Percentiles rank a stretch among this genome's conserved stretches.
phyloP scores from a whole-genome alignment of 2,888 invertebrate species.

The Mimas tiliae region DNA sequence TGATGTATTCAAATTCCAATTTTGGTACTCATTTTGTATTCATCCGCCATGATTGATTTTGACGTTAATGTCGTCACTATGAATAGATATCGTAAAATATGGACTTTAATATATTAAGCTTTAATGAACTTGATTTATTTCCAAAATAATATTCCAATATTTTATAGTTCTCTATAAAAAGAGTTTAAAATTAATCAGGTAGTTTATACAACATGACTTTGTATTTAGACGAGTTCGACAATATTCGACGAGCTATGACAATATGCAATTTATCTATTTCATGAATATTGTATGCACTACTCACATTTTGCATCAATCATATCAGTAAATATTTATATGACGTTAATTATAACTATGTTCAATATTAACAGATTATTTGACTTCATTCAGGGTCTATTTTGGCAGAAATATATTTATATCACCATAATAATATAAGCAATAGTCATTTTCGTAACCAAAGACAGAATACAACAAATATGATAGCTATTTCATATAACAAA shows the following conservation, averaged over 20 bases:
- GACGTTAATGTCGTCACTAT: not conserved
- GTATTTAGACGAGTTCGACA: not conserved
- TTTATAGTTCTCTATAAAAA: not conserved
- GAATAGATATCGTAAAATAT: no score
- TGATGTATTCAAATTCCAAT: not conserved
- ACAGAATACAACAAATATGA: not conserved
- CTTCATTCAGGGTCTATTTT: no score
- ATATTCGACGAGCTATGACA: conserved; percentile 2
- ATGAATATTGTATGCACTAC: conserved; percentile 8
- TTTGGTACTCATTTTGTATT: not conserved
- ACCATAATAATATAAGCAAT: not conserved
- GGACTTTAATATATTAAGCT: no score
- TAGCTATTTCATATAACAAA: not conserved
- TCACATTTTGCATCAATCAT: not conserved
- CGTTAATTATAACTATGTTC: no score
- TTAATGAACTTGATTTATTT: not conserved
- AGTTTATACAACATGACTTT: not conserved
- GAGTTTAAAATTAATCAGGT: not conserved
- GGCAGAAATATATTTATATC: no score
- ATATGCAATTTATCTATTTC: conserved; percentile 8
- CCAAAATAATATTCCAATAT: not conserved
- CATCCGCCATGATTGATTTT: not conserved
- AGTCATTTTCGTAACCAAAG: not conserved
- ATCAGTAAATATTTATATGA: not conserved
- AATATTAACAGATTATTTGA: no score